Evolutionary conservation across 2,888 invertebrate species (phyloP), one percentile per base, ranked within the genome.

Genomic region (Heliconius hortense): DNA sequence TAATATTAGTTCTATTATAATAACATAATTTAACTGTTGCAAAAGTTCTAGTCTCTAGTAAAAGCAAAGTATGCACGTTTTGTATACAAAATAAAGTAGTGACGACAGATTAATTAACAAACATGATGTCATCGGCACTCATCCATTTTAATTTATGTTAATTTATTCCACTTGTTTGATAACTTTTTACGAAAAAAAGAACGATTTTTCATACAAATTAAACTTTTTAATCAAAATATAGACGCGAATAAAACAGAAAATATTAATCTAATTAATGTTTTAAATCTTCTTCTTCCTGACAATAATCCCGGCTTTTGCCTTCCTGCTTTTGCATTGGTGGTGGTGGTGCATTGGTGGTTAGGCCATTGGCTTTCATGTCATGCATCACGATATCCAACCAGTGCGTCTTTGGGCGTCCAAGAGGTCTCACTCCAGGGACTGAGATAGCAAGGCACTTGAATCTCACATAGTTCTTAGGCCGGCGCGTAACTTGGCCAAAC

Each of bases 51-150:
- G 48, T 21, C 18, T 48, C 48, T 48, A 48, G 48, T 48, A 48
- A 48, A 75, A 60, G 59, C 60, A 28, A 59, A 69, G 64, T 74
- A 15, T 56, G 56, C n/a, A 11, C 69, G 64, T 63, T 60, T 69
- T 60, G 31, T 68, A 59, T 53, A 43, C 56, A 56, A 56, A n/a
- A n/a, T 43, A 68, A 48, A 69, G 24, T n/a, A n/a, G 43, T 76
- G 74, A 74, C 68, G 74, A 26, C 26, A 69, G 56, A 43, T 31
- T 72, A 73, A 70, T 78, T 75, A 77, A 68, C 77, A 60, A 53
- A 13, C 67, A 72, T 80, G 80, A 80, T 78, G 79, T 80, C 79
- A 80, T 73, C 76, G 48, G 60, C 72, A 62, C 59, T 74, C 69
- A 74, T 64, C 43, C 60, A 64, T 76, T 76, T 48, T 69, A 63